Conservation (phyloP, 2,113 vertebrate genomes). For the Ptilorrhoa leucosticta region DNA sequence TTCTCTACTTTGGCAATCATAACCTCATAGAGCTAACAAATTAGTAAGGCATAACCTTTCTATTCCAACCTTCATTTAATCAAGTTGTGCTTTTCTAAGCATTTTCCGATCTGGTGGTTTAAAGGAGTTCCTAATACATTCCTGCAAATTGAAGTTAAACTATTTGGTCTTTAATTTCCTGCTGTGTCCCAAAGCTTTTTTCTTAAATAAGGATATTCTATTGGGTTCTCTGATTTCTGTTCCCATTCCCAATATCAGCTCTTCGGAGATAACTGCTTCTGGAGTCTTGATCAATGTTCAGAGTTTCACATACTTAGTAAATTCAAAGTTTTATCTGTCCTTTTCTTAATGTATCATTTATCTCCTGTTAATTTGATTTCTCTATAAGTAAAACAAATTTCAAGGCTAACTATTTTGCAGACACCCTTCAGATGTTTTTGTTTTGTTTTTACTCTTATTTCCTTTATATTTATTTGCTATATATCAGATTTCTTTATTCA, state of each 20-base stretch:
- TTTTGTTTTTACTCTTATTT: not conserved
- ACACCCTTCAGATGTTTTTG: not conserved
- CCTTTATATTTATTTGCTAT: not conserved
- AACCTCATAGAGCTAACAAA: not conserved
- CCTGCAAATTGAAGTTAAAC: not conserved
- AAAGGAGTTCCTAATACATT: conserved; percentile 5
- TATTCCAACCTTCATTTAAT: conserved; percentile 2
- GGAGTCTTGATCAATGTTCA: not conserved
- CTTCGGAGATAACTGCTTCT: not conserved
- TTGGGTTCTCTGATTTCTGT: not conserved
- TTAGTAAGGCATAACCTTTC: not conserved
- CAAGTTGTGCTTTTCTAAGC: conserved; percentile 19
- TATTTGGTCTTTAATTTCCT: conserved; percentile 26
- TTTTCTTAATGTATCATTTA: not conserved
- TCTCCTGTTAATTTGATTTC: not conserved
- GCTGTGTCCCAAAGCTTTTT: not conserved
- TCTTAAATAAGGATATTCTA: not conserved
- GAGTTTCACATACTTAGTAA: not conserved
- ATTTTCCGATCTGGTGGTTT: not conserved
- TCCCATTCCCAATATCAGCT: not conserved
- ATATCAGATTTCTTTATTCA: not conserved
- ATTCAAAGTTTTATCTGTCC: not conserved
- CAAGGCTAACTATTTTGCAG: not conserved
- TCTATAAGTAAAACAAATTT: not conserved
- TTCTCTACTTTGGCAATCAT: not conserved